Percentiles rank a stretch among this genome's conserved stretches.
Conservation (phyloP, 2,113 vertebrate genomes). For the Callorhinus ursinus region DNA sequence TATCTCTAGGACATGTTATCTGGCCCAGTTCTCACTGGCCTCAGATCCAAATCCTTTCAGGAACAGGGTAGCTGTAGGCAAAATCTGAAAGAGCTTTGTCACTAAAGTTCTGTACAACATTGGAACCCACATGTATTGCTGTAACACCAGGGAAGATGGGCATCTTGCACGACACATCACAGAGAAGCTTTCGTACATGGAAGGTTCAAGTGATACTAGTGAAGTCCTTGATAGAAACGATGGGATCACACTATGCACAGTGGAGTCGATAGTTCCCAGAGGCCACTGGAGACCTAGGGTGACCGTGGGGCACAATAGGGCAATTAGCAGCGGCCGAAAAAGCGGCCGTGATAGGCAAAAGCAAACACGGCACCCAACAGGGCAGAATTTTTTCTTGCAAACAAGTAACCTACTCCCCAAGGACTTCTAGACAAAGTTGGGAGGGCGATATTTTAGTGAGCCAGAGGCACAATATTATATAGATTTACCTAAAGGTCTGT, state of each 20-base stretch:
- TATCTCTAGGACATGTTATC: neutral
- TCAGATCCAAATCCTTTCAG: slow-evolving; percentile 31
- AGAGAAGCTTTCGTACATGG: neutral
- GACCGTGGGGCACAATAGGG: neutral
- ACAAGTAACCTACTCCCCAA: neutral
- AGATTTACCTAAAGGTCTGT: neutral
- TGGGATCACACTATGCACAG: too few species aligned
- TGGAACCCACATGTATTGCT: neutral
- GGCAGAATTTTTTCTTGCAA: neutral
- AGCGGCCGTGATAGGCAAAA: neutral
- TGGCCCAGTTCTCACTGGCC: neutral
- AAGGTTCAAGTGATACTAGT: neutral
- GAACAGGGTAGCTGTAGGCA: neutral
- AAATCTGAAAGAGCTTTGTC: neutral
- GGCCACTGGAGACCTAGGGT: neutral
- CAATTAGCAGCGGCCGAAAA: neutral
- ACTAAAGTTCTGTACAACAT: neutral
- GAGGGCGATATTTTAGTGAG: neutral
- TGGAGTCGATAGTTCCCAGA: neutral
- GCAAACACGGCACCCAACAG: neutral
- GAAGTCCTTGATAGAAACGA: neutral
- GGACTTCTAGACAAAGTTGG: neutral
- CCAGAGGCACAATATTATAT: neutral
- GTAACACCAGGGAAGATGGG: neutral
- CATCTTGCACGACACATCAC: neutral